Evolutionary conservation across 1,140 invertebrate species (phyloP).

Genomic region (Pseudomyrmex concolor): DNA sequence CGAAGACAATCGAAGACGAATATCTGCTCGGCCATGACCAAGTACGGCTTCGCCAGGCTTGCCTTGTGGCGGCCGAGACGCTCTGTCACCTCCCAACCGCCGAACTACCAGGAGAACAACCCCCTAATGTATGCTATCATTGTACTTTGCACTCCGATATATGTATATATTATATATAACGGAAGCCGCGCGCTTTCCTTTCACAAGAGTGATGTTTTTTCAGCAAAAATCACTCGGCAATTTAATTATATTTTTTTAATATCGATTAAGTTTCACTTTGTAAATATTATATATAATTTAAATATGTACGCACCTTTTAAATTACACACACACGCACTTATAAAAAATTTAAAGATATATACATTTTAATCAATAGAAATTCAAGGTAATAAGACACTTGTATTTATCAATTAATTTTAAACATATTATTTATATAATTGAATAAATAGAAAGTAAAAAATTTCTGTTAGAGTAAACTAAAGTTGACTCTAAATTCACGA

Average conservation of each 20-base stretch:
- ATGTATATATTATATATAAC: slow-evolving; percentile 5
- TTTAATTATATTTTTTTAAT: too few species aligned
- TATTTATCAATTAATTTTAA: neutral
- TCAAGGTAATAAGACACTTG: neutral
- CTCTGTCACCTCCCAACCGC: slow-evolving; percentile 79
- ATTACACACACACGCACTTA: neutral
- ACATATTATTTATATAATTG: neutral
- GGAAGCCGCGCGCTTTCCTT: slow-evolving; percentile 18
- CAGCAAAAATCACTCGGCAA: neutral
- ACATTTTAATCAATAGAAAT: neutral
- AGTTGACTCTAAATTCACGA: neutral
- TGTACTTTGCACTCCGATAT: slow-evolving; percentile 48
- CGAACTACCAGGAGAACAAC: slow-evolving; percentile 84
- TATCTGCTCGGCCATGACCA: slow-evolving; percentile 77
- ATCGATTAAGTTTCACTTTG: too few species aligned
- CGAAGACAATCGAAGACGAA: slow-evolving; percentile 8
- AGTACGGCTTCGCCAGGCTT: slow-evolving; percentile 82
- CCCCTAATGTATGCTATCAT: slow-evolving; percentile 83
- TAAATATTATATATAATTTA: too few species aligned
- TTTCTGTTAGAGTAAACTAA: too few species aligned
- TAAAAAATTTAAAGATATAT: neutral
- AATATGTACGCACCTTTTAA: too few species aligned
- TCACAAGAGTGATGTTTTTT: neutral
- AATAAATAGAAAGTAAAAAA: too few species aligned
- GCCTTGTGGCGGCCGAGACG: slow-evolving; percentile 82